Evolutionary conservation across 2,113 vertebrate species (phyloP), one percentile per base, ranked within the genome.

Genomic region (Vicugna pacos): DNA sequence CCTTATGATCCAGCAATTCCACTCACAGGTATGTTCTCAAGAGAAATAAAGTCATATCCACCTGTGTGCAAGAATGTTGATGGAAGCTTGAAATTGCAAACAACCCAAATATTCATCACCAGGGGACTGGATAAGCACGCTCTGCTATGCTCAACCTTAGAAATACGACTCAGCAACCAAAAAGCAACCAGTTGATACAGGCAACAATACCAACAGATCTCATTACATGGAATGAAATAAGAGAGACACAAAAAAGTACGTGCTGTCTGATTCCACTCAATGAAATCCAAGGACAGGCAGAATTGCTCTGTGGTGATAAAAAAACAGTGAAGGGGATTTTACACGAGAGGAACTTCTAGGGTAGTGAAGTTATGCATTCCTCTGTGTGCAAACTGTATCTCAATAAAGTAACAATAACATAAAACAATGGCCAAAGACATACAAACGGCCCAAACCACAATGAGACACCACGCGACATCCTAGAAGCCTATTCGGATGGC

Each of bases 131-230:
- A 4, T 12, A 24, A 48, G 65, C 48, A 81, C 38, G 54, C 6
- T 7, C 26, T 22, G 8, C 83, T 11, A 2, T 9, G n/a, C 15
- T 32, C 56, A 58, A 54, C 60, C 46, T 48, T 14, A n/a, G 69
- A 42, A 13, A 35, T 24, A 24, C 10, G 3, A 20, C 67, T 46
- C 69, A 83, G 75, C 50, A 48, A 54, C 8, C 13, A 54, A 52
- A 85, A 54, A 67, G 35, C 64, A 30, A 54, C 93, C n/a, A 35
- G 12, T 64, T 38, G 22, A 16, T 3, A 2, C 17, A 22, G 0
- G 4, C 14, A 6, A 8, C 22, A 14, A 8, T 1, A 73, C 38
- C 0, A 5, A 20, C 0, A 10, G 17, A 22, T 17, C 83, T 80
- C 52, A 8, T 16, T 1, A 28, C 38, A 0, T 0, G 1, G 2